Conservation (phyloP, 2,797 vertebrate species). For the Erpetoichthys calabaricus region DNA sequence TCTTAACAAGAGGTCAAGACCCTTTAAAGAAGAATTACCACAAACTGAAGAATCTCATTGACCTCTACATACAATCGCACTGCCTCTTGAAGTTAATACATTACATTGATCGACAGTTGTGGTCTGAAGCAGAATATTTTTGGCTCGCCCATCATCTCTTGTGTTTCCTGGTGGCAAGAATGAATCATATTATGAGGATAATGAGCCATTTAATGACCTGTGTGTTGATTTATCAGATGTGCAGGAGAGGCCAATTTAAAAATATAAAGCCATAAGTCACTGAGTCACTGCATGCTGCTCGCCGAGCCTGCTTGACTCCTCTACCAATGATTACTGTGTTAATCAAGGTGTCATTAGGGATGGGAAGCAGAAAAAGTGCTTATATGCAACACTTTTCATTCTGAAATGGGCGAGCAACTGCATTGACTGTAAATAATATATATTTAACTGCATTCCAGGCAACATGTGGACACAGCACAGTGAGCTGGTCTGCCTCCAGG, state of each 20-base stretch:
- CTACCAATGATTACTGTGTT: constrained; percentile 20
- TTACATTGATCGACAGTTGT: constrained; percentile 31
- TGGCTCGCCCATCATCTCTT: constrained; percentile 25
- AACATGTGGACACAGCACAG: constrained; percentile 12
- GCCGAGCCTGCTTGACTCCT: constrained; percentile 10
- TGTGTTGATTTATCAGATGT: constrained; percentile 66
- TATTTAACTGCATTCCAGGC: constrained; percentile 10
- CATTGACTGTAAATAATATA: constrained; percentile 18
- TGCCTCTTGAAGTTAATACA: constrained; percentile 31
- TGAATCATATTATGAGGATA: constrained; percentile 60
- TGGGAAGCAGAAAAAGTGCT: constrained; percentile 13
- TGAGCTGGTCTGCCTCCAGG: constrained; percentile 17
- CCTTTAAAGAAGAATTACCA: constrained; percentile 20
- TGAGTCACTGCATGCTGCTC: constrained; percentile 16
- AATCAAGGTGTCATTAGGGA: constrained; percentile 24
- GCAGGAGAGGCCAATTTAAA: constrained; percentile 49
- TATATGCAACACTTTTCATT: constrained; percentile 14
- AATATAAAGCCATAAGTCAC: constrained; percentile 47
- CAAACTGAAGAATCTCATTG: constrained; percentile 19
- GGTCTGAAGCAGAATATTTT: constrained; percentile 22
- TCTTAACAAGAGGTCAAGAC: constrained; percentile 19
- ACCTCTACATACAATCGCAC: constrained; percentile 28
- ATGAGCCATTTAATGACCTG: constrained; percentile 62
- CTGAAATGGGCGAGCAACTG: constrained; percentile 13
- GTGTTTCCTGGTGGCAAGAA: constrained; percentile 35